Conservation (phyloP, 2,888 invertebrate species). For the Mechanitis mazaeus region DNA sequence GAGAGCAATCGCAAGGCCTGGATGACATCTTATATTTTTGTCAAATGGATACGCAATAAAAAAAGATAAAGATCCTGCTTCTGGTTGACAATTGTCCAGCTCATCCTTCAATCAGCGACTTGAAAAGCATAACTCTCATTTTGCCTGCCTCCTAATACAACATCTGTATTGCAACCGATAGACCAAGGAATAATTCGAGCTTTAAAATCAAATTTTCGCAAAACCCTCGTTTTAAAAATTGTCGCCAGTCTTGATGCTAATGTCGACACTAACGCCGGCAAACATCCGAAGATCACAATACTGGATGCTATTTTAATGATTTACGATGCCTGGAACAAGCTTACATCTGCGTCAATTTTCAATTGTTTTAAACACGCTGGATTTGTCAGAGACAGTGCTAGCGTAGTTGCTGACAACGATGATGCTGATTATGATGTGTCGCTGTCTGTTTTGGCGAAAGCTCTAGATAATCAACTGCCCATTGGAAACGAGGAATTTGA, state of each 20-base stretch:
- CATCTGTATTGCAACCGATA: constrained; percentile 29
- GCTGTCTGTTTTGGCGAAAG: constrained; percentile 28
- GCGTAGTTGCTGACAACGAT: constrained; percentile 23
- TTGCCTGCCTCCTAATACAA: constrained; percentile 28
- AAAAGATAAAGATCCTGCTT: constrained; percentile 21
- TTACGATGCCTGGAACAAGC: constrained; percentile 23
- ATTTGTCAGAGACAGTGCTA: constrained; percentile 25
- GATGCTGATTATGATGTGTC: constrained; percentile 29
- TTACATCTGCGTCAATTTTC: constrained; percentile 11
- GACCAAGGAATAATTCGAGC: constrained; percentile 30
- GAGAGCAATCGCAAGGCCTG: constrained; percentile 24
- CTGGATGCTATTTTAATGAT: constrained; percentile 29
- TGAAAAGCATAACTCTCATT: constrained; percentile 25
- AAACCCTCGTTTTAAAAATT: constrained; percentile 25
- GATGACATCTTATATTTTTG: constrained; percentile 23
- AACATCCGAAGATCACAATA: constrained; percentile 20
- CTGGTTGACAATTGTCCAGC: constrained; percentile 21
- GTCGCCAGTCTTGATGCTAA: constrained; percentile 22
- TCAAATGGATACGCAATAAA: constrained; percentile 17
- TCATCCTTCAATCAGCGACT: constrained; percentile 18
- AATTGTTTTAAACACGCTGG: constrained; percentile 26
- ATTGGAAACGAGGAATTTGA: constrained; percentile 22
- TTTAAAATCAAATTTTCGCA: constrained; percentile 29
- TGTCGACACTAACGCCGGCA: constrained; percentile 18
- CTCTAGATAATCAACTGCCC: constrained; percentile 28